Conservation (phyloP, 2,797 vertebrate species). For the Pachyuromys duprasi region DNA sequence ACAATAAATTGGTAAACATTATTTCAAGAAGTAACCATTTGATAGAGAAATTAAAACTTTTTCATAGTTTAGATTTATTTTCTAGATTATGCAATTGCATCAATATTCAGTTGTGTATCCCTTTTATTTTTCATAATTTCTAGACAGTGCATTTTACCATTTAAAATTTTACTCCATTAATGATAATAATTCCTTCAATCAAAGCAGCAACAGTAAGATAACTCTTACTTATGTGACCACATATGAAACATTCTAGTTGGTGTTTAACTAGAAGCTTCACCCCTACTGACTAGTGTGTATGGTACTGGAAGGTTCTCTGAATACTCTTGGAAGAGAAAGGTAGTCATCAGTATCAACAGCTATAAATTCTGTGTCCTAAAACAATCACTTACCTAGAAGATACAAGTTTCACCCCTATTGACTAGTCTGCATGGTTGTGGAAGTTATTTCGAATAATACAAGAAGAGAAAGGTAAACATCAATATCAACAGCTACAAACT, state of each 20-base stretch:
- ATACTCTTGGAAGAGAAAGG: not conserved
- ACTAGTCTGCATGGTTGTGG: not conserved
- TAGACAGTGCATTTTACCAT: not conserved
- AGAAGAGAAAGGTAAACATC: not conserved
- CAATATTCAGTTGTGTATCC: not conserved
- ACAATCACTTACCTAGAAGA: not conserved
- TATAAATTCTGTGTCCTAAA: not conserved
- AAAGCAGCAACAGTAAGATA: not conserved
- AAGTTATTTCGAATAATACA: not conserved
- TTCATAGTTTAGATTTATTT: not conserved
- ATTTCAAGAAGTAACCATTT: slow-evolving; percentile 5
- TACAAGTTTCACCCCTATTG: not conserved
- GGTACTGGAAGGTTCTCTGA: not conserved
- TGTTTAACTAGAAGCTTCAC: not conserved
- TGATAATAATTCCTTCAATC: slow-evolving; percentile 11
- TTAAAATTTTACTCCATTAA: not conserved
- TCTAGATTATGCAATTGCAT: not conserved
- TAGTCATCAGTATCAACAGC: not conserved
- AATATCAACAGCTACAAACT: not conserved
- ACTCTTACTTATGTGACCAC: not conserved
- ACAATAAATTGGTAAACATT: not conserved
- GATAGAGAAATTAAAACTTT: not conserved
- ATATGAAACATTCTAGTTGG: too few relatives aligned
- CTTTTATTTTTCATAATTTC: not conserved
- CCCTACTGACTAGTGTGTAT: not conserved